These are phyloP conservation scores for Henricia sp. DNA, from an alignment of 53 echinoderm and acorn worm species.

Conservation along the genomic window DNA sequence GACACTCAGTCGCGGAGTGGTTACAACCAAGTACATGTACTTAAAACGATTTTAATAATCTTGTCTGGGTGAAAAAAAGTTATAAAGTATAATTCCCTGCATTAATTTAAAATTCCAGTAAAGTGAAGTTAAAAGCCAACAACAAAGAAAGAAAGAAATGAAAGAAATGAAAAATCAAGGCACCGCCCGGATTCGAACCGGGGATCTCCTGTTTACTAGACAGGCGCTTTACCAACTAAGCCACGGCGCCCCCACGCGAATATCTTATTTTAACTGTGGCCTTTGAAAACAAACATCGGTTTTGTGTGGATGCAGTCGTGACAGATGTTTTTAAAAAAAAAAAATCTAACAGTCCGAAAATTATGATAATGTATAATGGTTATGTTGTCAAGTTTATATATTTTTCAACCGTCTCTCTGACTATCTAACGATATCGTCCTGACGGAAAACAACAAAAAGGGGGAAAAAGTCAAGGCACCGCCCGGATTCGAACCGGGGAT, in stretches of 20 bases:
- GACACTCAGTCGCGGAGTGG: too few relatives aligned
- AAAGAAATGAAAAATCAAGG: neutral
- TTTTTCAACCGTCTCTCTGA: too few relatives aligned
- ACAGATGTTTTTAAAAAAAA: neutral
- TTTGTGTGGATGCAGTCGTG: neutral
- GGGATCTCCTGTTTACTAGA: conserved; percentile 84
- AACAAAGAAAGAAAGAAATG: neutral
- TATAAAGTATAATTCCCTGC: neutral
- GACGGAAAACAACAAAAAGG: neutral
- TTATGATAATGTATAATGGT: too few relatives aligned
- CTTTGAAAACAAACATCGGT: neutral
- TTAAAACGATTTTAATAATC: neutral
- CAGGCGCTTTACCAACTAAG: conserved; percentile 75
- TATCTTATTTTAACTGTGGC: neutral
- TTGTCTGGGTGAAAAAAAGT: neutral
- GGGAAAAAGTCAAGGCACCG: neutral
- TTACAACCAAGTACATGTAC: too few relatives aligned
- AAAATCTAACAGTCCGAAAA: neutral
- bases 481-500: conserved; percentile 41
- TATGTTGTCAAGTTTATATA: too few relatives aligned
- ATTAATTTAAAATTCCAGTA: neutral
- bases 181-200: conserved; percentile 81
- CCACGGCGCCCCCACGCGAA: conserved; percentile 59
- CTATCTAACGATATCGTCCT: too few relatives aligned
- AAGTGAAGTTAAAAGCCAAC: too few relatives aligned